Percentiles rank a stretch among this genome's conserved stretches.
phyloP scores from a whole-genome alignment of 2,113 vertebrate species.

The Ancistrus triradiatus region DNA sequence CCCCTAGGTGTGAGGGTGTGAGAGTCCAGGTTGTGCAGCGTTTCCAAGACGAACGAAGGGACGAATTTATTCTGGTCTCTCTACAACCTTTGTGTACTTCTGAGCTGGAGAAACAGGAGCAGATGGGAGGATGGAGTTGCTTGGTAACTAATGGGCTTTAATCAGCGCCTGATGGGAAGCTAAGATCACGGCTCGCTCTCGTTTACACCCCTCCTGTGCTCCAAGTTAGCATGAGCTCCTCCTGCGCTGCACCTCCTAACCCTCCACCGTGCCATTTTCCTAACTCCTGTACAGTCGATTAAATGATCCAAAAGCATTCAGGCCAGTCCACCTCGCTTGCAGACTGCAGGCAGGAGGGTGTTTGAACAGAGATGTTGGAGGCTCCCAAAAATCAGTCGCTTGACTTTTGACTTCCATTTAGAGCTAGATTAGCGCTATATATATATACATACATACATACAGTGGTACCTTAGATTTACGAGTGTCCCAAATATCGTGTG shows the following conservation, averaged over 20 bases:
- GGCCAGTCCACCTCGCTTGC: too few relatives aligned
- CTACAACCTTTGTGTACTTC: too few relatives aligned
- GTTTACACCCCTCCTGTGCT: conserved; percentile 9
- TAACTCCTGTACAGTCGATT: too few relatives aligned
- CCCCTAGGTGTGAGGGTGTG: too few relatives aligned
- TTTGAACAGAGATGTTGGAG: conserved; percentile 20
- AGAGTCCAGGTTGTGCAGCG: too few relatives aligned
- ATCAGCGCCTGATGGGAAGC: conserved; percentile 13
- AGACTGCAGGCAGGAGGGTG: conserved; percentile 5
- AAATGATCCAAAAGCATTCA: too few relatives aligned
- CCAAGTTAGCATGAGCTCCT: too few relatives aligned
- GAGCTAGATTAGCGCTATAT: conserved; percentile 27
- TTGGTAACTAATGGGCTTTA: conserved; percentile 30
- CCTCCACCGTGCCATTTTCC: too few relatives aligned
- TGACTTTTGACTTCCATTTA: conserved; percentile 40
- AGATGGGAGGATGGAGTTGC: background rate
- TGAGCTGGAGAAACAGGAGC: background rate
- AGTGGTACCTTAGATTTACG: background rate
- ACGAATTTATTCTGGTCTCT: too few relatives aligned
- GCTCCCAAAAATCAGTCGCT: conserved; percentile 34
- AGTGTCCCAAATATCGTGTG: background rate
- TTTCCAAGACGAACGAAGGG: too few relatives aligned
- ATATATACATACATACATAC: too few relatives aligned
- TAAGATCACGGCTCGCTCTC: conserved; percentile 19
- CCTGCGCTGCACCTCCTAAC: too few relatives aligned